phyloP scores from a whole-genome alignment of 2,797 vertebrate species.

The Sebastes matsubarae region DNA sequence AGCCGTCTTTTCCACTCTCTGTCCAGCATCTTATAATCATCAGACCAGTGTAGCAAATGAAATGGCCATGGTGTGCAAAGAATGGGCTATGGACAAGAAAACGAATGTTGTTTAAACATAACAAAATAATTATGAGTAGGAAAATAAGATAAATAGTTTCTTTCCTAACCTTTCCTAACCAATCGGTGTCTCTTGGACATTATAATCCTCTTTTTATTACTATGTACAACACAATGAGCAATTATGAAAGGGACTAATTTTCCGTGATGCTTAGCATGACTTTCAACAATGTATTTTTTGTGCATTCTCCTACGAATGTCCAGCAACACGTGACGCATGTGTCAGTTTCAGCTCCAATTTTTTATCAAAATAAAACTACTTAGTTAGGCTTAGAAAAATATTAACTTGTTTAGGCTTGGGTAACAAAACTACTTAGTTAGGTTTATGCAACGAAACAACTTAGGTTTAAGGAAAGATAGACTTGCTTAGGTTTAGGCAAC shows the following conservation, averaged over 20 bases:
- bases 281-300: too few relatives aligned
- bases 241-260: too few relatives aligned
- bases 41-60: neutral
- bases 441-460: too few relatives aligned
- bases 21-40: constrained; percentile 1
- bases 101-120: too few relatives aligned
- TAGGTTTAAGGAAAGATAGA: too few relatives aligned
- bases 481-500: too few relatives aligned
- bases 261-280: rapidly evolving
- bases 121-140: neutral
- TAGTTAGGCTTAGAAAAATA: too few relatives aligned
- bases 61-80: neutral
- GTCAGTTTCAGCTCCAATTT: rapidly evolving
- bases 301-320: too few relatives aligned
- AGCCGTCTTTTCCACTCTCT: neutral
- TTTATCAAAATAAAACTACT: too few relatives aligned
- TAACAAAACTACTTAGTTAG: too few relatives aligned
- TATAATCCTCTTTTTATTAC: neutral
- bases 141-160: neutral
- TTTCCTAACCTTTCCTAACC: neutral
- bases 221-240: neutral
- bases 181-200: neutral
- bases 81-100: neutral
- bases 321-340: rapidly evolving
- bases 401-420: too few relatives aligned